Evolutionary conservation across 2,888 invertebrate species (phyloP).

Genomic region (Amphipoea lucens): DNA sequence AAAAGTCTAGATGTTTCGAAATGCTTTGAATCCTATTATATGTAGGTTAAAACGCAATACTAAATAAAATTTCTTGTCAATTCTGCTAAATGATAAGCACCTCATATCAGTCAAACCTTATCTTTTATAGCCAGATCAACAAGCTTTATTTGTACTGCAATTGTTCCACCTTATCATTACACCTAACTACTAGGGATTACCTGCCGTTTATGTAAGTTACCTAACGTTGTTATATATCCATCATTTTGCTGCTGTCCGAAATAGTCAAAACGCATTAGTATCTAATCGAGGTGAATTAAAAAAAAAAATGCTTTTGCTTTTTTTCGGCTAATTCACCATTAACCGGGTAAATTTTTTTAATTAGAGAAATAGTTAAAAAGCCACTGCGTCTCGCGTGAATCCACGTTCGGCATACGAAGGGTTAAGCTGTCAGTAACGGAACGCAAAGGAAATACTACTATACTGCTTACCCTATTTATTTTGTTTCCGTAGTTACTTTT

Average conservation of each 20-base stretch:
- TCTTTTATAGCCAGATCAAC: conserved; percentile 33
- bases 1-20: neutral
- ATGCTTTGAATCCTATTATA: too few species aligned
- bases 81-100: conserved; percentile 17
- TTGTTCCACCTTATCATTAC: conserved; percentile 18
- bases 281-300: neutral
- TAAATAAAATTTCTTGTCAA: neutral
- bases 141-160: conserved; percentile 12
- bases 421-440: neutral
- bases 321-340: neutral
- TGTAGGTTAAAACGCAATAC: neutral
- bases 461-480: neutral
- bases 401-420: too few species aligned
- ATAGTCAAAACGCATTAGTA: neutral
- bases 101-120: conserved; percentile 44
- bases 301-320: neutral
- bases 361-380: too few species aligned
- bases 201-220: neutral
- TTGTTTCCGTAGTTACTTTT: neutral
- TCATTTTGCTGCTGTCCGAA: neutral
- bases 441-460: neutral
- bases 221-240: neutral
- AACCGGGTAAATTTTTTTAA: too few species aligned
- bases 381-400: too few species aligned
- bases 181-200: neutral